A percentile compares a stretch with the other conserved stretches of the same genome.
phyloP scores from a whole-genome alignment of 2,113 vertebrate species.

The Mobula birostris region DNA sequence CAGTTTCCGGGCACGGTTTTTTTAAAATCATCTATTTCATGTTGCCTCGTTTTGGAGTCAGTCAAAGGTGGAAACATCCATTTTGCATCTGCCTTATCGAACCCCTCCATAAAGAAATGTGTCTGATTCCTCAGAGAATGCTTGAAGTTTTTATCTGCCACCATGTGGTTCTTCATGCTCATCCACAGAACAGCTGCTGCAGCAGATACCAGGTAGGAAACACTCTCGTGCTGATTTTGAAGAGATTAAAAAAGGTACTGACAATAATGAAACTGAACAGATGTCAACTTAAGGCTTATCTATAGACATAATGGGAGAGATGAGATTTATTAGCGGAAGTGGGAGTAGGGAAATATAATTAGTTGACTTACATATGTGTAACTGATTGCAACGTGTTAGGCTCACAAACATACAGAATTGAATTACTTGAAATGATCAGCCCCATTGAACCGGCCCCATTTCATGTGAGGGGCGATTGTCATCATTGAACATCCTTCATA shows the following conservation, averaged over 20 bases:
- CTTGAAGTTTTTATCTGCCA: neutral
- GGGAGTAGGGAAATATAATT: neutral
- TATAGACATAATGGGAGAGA: neutral
- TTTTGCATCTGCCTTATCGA: neutral
- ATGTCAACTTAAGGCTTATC: neutral
- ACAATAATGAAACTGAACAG: neutral
- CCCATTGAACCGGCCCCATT: too few relatives aligned
- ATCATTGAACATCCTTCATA: too few relatives aligned
- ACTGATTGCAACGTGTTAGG: neutral
- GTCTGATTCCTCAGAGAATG: neutral
- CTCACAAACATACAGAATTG: neutral
- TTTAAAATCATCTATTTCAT: too few relatives aligned
- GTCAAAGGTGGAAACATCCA: too few relatives aligned
- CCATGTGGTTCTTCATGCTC: neutral
- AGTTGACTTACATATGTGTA: neutral
- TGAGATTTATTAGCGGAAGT: neutral
- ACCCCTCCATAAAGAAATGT: neutral
- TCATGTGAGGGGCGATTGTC: neutral
- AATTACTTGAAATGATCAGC: neutral
- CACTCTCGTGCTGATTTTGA: neutral
- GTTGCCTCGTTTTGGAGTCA: too few relatives aligned
- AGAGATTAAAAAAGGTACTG: neutral
- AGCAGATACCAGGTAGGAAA: neutral
- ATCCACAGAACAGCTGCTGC: neutral
- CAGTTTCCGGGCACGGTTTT: too few relatives aligned